Conservation (phyloP, 2,797 vertebrate genomes). For the Hydrocynus forskahlii region DNA sequence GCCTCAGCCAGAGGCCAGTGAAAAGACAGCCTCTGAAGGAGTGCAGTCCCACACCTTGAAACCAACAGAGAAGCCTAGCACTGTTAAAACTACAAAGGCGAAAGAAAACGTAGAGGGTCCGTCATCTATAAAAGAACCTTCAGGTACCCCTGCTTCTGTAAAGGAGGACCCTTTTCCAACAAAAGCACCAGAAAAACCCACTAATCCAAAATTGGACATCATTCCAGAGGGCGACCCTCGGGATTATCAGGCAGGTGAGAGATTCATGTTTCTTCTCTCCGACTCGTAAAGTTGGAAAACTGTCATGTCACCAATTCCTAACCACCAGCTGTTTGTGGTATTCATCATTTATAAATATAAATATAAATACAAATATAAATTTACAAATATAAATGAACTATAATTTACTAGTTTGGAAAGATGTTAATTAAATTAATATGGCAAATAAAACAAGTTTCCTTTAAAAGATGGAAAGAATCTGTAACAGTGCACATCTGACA, state of each 20-base stretch:
- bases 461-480: too few species aligned
- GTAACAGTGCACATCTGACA: too few species aligned
- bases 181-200: slow-evolving; percentile 40
- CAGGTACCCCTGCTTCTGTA: neutral
- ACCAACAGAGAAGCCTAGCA: slow-evolving; percentile 1
- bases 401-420: too few species aligned
- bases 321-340: neutral
- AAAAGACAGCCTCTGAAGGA: neutral
- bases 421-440: too few species aligned
- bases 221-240: slow-evolving; percentile 54
- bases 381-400: too few species aligned
- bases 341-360: neutral
- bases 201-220: slow-evolving; percentile 47
- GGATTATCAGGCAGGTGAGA: slow-evolving; percentile 74
- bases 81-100: neutral
- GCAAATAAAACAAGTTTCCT: too few species aligned
- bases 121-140: neutral
- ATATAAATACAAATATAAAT: too few species aligned
- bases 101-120: slow-evolving; percentile 13
- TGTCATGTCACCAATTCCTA: neutral
- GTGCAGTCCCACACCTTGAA: neutral
- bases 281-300: neutral
- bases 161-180: slow-evolving; percentile 9
- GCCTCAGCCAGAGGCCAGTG: neutral
- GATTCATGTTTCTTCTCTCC: neutral